Percentiles rank a stretch among this genome's conserved stretches.
phyloP scores from a whole-genome alignment of 2,797 vertebrate genomes.

The Scolopax rusticola region DNA sequence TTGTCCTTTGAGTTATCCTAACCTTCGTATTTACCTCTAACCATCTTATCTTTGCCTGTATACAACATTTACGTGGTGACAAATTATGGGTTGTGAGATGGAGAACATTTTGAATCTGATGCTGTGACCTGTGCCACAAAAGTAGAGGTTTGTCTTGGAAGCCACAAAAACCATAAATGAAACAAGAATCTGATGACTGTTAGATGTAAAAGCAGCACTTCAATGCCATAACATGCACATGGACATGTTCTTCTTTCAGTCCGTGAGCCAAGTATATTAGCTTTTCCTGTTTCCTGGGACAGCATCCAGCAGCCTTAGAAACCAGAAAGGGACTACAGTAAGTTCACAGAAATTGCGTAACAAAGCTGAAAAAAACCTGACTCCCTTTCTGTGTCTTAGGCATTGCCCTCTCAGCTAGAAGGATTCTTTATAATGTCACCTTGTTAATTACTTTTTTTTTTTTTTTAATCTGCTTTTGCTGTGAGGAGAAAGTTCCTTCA shows the following conservation, averaged over 20 bases:
- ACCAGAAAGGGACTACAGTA: background rate
- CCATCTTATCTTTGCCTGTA: background rate
- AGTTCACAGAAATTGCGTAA: constrained; percentile 8
- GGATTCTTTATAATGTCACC: background rate
- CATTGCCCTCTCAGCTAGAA: background rate
- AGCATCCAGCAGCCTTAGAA: constrained; percentile 21
- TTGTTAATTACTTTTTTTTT: background rate
- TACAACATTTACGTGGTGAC: background rate
- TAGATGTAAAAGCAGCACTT: background rate
- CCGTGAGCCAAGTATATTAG: background rate
- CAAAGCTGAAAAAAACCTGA: background rate
- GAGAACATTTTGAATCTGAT: background rate
- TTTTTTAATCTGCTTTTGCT: background rate
- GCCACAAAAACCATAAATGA: background rate
- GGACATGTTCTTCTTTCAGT: background rate
- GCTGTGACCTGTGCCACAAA: background rate
- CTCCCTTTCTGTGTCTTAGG: background rate
- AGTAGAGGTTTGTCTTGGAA: background rate
- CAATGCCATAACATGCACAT: background rate
- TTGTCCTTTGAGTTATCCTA: background rate
- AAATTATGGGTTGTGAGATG: background rate
- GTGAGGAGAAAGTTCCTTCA: background rate
- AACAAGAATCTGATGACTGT: background rate
- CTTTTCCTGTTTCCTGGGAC: constrained; percentile 21
- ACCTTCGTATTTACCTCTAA: background rate